Conservation (phyloP, 2,113 vertebrate genomes). For the Phylloscopus trochilus region DNA sequence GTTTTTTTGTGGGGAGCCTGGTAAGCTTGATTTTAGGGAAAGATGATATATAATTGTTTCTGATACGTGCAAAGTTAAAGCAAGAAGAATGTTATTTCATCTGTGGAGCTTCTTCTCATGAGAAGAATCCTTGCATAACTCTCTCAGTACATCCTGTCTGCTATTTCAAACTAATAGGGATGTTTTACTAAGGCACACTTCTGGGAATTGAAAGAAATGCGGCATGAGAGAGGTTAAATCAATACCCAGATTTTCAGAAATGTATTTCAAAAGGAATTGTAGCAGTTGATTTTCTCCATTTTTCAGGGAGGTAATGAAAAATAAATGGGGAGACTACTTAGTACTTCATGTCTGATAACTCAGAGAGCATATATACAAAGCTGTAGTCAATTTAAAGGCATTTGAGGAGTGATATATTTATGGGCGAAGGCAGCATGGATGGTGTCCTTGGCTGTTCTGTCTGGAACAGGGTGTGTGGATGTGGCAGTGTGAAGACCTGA, state of each 20-base stretch:
- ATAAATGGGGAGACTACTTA: not conserved
- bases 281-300: constrained; percentile 12
- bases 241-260: not conserved
- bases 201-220: not conserved
- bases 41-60: not conserved
- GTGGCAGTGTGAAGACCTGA: not conserved
- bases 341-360: not conserved
- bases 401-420: not conserved
- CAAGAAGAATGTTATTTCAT: not conserved
- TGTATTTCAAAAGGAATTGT: not conserved
- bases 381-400: not conserved
- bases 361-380: not conserved
- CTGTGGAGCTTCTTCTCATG: not conserved
- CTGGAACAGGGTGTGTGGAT: fast-evolving
- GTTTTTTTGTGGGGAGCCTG: not conserved
- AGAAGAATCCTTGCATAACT: not conserved
- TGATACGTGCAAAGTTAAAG: not conserved
- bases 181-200: not conserved
- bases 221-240: not conserved
- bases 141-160: not conserved
- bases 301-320: not conserved
- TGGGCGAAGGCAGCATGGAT: not conserved
- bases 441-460: not conserved
- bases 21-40: not conserved
- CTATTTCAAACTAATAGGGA: not conserved